A percentile compares a stretch with the other conserved stretches of the same genome.
Conservation (phyloP, 2,888 invertebrate species). For the Cantharis rufa region DNA sequence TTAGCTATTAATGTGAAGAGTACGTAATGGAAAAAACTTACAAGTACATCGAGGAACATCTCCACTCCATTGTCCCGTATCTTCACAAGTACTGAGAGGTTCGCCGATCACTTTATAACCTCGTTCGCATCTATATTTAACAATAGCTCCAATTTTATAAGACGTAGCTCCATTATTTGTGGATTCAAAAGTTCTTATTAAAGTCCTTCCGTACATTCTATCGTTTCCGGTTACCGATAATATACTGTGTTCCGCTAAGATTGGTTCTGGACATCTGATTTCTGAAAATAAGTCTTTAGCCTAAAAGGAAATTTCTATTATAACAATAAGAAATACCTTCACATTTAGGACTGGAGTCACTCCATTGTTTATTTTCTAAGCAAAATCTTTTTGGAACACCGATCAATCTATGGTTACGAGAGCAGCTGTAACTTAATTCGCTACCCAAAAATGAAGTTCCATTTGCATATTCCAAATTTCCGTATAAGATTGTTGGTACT, state of each 20-base stretch:
- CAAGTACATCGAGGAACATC: conserved; percentile 82
- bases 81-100: conserved; percentile 83
- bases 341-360: conserved; percentile 81
- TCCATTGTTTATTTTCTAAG: conserved; percentile 78
- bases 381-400: conserved; percentile 76
- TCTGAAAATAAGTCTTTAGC: conserved; percentile 60
- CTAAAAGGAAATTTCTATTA: background rate
- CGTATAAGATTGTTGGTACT: conserved; percentile 78
- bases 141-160: conserved; percentile 83
- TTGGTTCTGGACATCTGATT: conserved; percentile 84
- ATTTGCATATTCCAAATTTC: conserved; percentile 74
- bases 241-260: conserved; percentile 81
- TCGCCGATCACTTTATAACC: conserved; percentile 88
- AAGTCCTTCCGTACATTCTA: conserved; percentile 82
- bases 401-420: conserved; percentile 76
- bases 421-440: conserved; percentile 78
- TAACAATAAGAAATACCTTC: conserved; percentile 65
- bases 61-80: conserved; percentile 84
- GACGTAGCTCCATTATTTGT: conserved; percentile 70
- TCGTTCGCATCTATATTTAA: conserved; percentile 86
- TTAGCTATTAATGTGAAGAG: background rate
- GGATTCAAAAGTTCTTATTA: conserved; percentile 75
- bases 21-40: conserved; percentile 47
- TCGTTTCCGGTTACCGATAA: conserved; percentile 90
- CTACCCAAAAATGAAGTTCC: conserved; percentile 82